Base-by-base conservation (phyloP, 2,888 invertebrate genomes). In the Malacosoma neustria region DNA sequence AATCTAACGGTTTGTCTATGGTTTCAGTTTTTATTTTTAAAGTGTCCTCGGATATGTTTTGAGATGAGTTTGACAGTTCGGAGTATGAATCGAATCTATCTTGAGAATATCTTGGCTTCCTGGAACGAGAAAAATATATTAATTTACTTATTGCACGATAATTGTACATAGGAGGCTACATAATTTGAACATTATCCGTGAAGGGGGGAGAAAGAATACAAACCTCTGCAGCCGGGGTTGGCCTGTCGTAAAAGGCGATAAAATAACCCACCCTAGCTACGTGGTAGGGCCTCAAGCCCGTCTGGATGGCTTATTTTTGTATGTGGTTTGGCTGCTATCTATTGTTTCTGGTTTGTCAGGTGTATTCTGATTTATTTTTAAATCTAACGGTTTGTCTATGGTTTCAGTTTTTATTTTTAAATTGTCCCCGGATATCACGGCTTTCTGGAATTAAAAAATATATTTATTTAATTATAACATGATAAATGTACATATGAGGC, bases 71-170 rank as follows among this genome's bases (percentile, higher is more conserved):
- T 2, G 84, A 85, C 1, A 84, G 55, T 54, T 85, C 84, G 0
- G 84, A 84, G 50, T 67, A 71, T 0, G 80, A 77, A 30, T 84
- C 84, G 60, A 80, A 82, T 43, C 76, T 82, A 54, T 84, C 84
- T 54, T 80, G 79, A 0, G 81, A 77, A 48, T 72, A 72, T 37
- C 84, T 57, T 2, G 81, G 77, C 60, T 84, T 84, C 40, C 84
- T 85, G 67, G 1, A 59, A 61, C n/a, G n/a, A n/a, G n/a, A n/a
- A n/a, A n/a, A n/a, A n/a, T n/a, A n/a, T 22, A 37, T 6, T 7
- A 22, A 22, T 5, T 7, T 22, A 1, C 3, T 22, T 22, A n/a
- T n/a, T n/a, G n/a, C n/a, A n/a, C n/a, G n/a, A n/a, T n/a, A n/a
- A n/a, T n/a, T n/a, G n/a, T n/a, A n/a, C n/a, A n/a, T n/a, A n/a